These are phyloP conservation scores for Tadarida brasiliensis DNA, from an alignment of 2,797 vertebrate genomes.

Conservation along the genomic window DNA sequence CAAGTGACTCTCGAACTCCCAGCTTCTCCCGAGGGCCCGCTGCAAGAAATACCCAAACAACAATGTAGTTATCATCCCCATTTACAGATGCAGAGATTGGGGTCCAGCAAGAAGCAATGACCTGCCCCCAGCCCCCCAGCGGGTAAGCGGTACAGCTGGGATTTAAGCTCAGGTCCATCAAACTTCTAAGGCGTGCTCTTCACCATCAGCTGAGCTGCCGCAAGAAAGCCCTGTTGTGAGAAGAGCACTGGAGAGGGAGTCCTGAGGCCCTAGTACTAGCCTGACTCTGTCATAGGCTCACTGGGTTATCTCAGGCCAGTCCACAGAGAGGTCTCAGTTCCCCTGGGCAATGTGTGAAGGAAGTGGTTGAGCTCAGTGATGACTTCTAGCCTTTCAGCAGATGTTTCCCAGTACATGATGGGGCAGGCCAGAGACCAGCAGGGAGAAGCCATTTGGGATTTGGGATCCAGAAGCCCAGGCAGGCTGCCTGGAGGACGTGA, in stretches of 20 bases:
- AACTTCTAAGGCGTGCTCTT: neutral
- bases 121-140: neutral
- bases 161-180: neutral
- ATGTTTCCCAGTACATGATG: neutral
- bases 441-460: neutral
- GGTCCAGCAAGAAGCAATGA: neutral
- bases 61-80: neutral
- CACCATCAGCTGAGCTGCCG: neutral
- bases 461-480: neutral
- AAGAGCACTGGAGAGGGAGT: neutral
- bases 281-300: neutral
- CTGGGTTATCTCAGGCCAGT: neutral
- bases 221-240: neutral
- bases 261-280: neutral
- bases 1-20: neutral
- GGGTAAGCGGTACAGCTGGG: neutral
- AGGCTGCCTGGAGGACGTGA: constrained; percentile 3
- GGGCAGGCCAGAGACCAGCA: neutral
- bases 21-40: neutral
- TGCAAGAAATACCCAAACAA: neutral
- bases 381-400: neutral
- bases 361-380: neutral
- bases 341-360: neutral
- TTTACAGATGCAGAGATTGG: neutral
- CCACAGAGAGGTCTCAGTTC: neutral